Percentiles rank a stretch among this genome's conserved stretches.
Evolutionary conservation across 2,888 invertebrate genomes (phyloP).

Genomic region (Nasonovia ribisnigri): DNA sequence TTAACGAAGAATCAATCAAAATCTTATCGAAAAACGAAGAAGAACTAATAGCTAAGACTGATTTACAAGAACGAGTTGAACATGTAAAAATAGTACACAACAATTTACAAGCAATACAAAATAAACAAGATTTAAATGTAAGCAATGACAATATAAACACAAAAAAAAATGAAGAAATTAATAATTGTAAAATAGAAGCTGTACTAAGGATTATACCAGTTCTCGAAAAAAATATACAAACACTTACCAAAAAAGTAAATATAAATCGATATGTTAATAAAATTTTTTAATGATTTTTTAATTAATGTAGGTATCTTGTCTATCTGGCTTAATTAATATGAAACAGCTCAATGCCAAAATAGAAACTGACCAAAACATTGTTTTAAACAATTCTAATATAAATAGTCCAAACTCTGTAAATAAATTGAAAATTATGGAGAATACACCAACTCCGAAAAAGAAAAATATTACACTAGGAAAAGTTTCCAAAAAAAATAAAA

Average conservation of each 20-base stretch:
- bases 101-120: neutral
- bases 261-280: neutral
- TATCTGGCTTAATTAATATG: neutral
- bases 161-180: neutral
- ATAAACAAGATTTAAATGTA: neutral
- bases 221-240: neutral
- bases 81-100: neutral
- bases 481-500: neutral
- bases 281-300: neutral
- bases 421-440: neutral
- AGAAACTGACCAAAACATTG: neutral
- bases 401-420: neutral
- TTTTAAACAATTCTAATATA: neutral
- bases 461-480: neutral
- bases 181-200: neutral
- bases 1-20: neutral
- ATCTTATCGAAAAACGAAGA: neutral
- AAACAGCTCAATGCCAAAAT: neutral
- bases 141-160: neutral
- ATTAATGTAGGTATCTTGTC: neutral
- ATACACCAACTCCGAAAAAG: neutral
- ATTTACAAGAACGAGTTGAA: neutral
- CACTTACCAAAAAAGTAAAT: neutral
- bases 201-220: neutral
- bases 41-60: neutral